A percentile compares a stretch with the other conserved stretches of the same genome.
phyloP scores from a whole-genome alignment of 2,888 invertebrate species.

The Lasius platythorax region DNA sequence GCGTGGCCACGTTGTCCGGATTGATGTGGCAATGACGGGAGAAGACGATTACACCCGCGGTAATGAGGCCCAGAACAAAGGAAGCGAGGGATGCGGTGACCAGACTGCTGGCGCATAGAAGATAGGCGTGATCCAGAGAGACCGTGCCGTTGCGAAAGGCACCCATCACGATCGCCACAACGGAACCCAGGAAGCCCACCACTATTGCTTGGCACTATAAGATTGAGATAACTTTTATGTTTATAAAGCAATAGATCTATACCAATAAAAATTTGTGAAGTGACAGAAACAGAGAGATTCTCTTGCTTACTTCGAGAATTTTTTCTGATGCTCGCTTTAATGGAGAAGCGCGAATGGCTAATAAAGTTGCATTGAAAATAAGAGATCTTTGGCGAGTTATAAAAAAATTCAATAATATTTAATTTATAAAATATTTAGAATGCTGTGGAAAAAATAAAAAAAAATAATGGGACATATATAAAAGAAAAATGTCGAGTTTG shows the following conservation, averaged over 20 bases:
- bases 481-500: background rate
- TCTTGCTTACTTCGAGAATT: background rate
- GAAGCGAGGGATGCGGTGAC: conserved; percentile 93
- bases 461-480: background rate
- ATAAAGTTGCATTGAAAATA: no score
- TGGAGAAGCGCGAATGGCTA: background rate
- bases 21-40: conserved; percentile 91
- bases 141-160: conserved; percentile 89
- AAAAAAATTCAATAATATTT: background rate
- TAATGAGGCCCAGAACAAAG: conserved; percentile 90
- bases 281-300: background rate
- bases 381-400: background rate
- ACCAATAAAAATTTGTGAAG: background rate
- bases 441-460: background rate
- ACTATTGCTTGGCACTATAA: conserved; percentile 90
- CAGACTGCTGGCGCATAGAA: conserved; percentile 91
- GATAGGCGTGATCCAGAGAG: conserved; percentile 89
- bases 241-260: background rate
- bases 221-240: background rate
- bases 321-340: background rate
- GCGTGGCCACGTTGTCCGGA: conserved; percentile 93
- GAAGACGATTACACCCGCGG: conserved; percentile 91
- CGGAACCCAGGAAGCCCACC: conserved; percentile 90
- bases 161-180: conserved; percentile 90
- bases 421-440: background rate